These are phyloP conservation scores for Oegoconia quadripuncta DNA, from an alignment of 2,888 invertebrate genomes.

Conservation along the genomic window DNA sequence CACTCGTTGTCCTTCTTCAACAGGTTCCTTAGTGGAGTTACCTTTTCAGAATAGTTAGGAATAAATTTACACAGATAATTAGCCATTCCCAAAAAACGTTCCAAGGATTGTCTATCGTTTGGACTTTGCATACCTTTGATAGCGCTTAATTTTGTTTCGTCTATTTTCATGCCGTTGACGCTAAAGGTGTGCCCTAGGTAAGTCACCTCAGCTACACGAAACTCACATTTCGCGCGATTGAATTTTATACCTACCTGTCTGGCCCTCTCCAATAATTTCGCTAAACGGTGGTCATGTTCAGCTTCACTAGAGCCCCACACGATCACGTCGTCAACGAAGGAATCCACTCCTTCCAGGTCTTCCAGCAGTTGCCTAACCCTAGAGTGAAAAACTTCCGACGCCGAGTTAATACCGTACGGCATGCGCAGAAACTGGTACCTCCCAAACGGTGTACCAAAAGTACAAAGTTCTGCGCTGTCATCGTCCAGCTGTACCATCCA, in stretches of 20 bases:
- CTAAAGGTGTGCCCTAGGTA: background rate
- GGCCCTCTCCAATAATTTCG: constrained; percentile 5
- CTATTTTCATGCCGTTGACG: constrained; percentile 7
- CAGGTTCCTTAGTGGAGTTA: constrained; percentile 5
- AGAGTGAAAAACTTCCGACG: constrained; percentile 23
- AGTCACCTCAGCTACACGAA: constrained; percentile 7
- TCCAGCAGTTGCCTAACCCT: constrained; percentile 14
- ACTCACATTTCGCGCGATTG: constrained; percentile 11
- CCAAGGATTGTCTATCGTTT: constrained; percentile 13
- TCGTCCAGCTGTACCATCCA: constrained; percentile 20
- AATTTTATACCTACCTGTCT: constrained; percentile 14
- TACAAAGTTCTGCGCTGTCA: constrained; percentile 22
- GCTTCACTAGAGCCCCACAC: background rate
- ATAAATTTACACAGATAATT: constrained; percentile 28
- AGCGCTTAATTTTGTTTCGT: constrained; percentile 17
- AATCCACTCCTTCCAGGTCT: constrained; percentile 5
- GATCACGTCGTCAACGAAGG: too few species aligned
- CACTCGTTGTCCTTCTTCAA: constrained; percentile 21
- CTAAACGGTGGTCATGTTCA: constrained; percentile 15
- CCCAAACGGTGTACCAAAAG: constrained; percentile 19
- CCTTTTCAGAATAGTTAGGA: constrained; percentile 21
- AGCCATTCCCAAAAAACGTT: constrained; percentile 24
- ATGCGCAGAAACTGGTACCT: constrained; percentile 20
- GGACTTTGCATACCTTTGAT: constrained; percentile 21
- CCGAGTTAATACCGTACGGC: constrained; percentile 23